Conservation (phyloP, 2,888 invertebrate genomes). For the Tolmerus cingulatus region DNA sequence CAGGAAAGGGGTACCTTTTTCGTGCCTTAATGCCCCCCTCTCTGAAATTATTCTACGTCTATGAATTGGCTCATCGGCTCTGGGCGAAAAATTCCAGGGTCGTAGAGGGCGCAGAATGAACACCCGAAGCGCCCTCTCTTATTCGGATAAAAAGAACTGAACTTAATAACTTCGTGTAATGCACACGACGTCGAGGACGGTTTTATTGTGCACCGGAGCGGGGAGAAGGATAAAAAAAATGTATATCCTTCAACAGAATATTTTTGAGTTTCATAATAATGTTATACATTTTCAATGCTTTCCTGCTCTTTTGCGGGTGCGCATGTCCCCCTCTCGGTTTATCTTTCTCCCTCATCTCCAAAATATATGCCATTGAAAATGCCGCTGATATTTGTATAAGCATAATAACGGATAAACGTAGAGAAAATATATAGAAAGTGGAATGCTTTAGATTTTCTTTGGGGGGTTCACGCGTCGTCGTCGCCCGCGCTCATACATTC, state of each 20-base stretch:
- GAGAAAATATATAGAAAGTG: neutral
- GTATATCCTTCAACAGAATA: neutral
- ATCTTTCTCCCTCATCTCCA: slow-evolving; percentile 23
- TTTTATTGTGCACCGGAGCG: neutral
- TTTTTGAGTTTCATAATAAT: neutral
- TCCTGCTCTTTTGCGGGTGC: neutral
- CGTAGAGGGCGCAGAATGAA: neutral
- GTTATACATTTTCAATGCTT: neutral
- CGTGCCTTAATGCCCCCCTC: neutral
- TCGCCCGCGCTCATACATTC: neutral
- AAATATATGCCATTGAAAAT: slow-evolving; percentile 31
- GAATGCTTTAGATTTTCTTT: neutral
- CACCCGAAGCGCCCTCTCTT: too few species aligned
- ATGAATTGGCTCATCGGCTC: neutral
- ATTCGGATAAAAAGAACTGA: neutral
- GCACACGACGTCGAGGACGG: neutral
- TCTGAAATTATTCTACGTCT: neutral
- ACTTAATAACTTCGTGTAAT: neutral
- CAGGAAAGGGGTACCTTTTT: neutral
- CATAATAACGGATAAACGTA: neutral
- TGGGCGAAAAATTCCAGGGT: neutral
- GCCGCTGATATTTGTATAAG: slow-evolving; percentile 9
- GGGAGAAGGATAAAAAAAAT: neutral
- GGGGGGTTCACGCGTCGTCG: neutral
- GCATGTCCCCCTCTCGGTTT: neutral